Conservation (phyloP, 1,140 invertebrate species). For the Chymomyza costata region DNA sequence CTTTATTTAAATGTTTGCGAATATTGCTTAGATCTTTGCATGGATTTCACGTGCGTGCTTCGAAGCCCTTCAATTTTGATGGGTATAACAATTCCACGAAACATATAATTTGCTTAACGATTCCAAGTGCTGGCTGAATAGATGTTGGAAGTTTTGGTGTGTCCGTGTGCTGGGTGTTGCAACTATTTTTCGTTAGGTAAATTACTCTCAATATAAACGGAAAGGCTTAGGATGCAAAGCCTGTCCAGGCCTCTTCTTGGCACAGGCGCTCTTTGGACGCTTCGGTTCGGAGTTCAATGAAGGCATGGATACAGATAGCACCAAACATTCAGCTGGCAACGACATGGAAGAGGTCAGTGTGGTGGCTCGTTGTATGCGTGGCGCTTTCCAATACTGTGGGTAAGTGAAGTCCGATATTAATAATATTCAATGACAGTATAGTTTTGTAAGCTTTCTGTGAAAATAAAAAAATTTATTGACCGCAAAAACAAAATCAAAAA, state of each 20-base stretch:
- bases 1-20: constrained; percentile 1
- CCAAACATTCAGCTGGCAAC: constrained; percentile 72
- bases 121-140: constrained; percentile 38
- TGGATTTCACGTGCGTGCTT: constrained; percentile 44
- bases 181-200: constrained; percentile 1
- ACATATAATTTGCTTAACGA: neutral
- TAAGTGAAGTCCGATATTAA: too few relatives aligned
- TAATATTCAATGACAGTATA: neutral
- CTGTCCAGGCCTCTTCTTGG: constrained; percentile 68
- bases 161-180: constrained; percentile 20
- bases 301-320: constrained; percentile 73
- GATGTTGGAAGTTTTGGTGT: constrained; percentile 27
- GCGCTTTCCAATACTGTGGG: constrained; percentile 68
- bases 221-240: constrained; percentile 71
- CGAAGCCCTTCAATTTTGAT: constrained; percentile 10
- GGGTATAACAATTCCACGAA: constrained; percentile 34
- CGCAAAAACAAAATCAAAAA: too few relatives aligned
- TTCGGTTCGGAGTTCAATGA: constrained; percentile 66
- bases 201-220: constrained; percentile 58
- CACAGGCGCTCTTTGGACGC: constrained; percentile 67
- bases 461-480: too few relatives aligned
- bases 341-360: constrained; percentile 74
- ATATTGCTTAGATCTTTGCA: neutral
- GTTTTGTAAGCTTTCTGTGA: too few relatives aligned
- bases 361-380: constrained; percentile 66